These are phyloP conservation scores for Mesaphorura yosii DNA, from an alignment of 1,140 invertebrate genomes.

Conservation along the genomic window DNA sequence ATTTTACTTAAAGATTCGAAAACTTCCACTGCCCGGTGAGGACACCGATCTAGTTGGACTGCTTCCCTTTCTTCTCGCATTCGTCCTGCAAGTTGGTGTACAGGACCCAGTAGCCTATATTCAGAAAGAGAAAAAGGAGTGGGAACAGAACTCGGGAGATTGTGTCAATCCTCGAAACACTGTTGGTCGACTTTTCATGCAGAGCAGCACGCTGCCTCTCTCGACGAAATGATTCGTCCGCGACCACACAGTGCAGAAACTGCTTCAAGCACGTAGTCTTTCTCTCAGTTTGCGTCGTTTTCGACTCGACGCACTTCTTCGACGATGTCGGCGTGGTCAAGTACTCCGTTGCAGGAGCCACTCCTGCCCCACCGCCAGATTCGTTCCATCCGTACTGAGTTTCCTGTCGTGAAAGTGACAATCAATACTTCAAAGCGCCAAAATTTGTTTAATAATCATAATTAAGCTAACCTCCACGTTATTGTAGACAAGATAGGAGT, in stretches of 20 bases:
- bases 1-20: too few species aligned
- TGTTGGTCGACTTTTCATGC: constrained; percentile 51
- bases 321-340: constrained; percentile 20
- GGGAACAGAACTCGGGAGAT: constrained; percentile 75
- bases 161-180: constrained; percentile 74
- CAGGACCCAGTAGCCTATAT: constrained; percentile 13
- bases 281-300: constrained; percentile 58
- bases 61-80: constrained; percentile 17
- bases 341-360: constrained; percentile 14
- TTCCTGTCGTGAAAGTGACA: too few species aligned
- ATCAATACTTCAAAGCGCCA: too few species aligned
- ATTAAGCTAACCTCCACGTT: too few species aligned
- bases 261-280: constrained; percentile 60
- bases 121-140: constrained; percentile 41
- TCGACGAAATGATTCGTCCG: constrained; percentile 60
- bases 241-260: constrained; percentile 63
- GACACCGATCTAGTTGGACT: too few species aligned
- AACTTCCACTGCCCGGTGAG: too few species aligned
- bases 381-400: too few species aligned
- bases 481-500: too few species aligned
- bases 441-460: too few species aligned
- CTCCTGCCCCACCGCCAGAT: too few species aligned
- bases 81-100: constrained; percentile 12
- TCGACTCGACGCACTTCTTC: constrained; percentile 17
- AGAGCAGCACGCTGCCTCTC: constrained; percentile 38